phyloP scores from a whole-genome alignment of 2,113 vertebrate species.

The Picathartes gymnocephalus region DNA sequence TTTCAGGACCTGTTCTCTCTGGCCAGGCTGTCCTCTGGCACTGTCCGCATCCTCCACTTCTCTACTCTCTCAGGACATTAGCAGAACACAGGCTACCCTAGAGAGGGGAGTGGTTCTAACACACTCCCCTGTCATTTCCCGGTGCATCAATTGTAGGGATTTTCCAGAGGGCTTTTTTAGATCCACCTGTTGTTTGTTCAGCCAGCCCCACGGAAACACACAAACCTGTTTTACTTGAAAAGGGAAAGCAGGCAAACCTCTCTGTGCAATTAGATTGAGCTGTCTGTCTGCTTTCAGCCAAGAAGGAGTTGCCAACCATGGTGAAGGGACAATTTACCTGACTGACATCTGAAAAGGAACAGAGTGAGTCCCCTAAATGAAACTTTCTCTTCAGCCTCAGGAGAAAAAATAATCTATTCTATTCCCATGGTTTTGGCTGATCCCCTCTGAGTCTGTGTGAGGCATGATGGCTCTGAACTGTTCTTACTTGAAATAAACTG shows the following conservation, averaged over 20 bases:
- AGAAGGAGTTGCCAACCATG: background rate
- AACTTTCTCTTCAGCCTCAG: background rate
- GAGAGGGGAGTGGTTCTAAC: background rate
- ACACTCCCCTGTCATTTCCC: background rate
- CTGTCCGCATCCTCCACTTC: background rate
- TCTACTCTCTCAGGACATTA: background rate
- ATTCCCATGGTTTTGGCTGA: background rate
- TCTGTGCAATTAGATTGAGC: background rate
- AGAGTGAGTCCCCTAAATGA: background rate
- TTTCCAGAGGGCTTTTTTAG: slow-evolving; percentile 44
- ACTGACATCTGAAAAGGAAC: background rate
- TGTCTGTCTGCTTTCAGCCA: background rate
- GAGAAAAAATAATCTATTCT: background rate
- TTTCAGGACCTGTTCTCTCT: background rate
- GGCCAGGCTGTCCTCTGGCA: background rate
- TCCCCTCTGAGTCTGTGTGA: background rate
- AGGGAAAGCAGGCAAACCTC: background rate
- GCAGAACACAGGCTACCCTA: background rate
- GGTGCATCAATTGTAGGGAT: background rate
- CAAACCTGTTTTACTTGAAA: slow-evolving; percentile 46
- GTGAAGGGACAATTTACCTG: slow-evolving; percentile 3
- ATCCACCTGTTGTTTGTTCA: slow-evolving; percentile 41
- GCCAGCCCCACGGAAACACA: background rate
- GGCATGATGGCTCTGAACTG: background rate
- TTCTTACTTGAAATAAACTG: background rate